Conservation (phyloP, 2,888 invertebrate species). For the Desoria tigrina region DNA sequence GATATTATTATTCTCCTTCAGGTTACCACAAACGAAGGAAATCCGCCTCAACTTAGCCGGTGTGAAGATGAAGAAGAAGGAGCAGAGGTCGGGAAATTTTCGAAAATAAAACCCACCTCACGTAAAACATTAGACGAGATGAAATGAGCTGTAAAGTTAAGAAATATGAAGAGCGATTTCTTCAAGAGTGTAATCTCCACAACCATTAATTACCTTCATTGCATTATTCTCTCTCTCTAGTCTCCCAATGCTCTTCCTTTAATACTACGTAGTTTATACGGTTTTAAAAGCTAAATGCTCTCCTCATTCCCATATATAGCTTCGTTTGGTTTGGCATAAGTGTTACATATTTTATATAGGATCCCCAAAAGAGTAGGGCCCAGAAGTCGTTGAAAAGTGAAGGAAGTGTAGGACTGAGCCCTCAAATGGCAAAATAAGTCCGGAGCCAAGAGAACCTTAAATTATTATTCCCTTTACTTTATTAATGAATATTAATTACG, state of each 20-base stretch:
- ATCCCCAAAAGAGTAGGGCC: too few species aligned
- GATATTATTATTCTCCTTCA: too few species aligned
- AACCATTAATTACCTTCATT: slow-evolving; percentile 37
- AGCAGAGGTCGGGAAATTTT: background rate
- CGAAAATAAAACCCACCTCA: slow-evolving; percentile 42
- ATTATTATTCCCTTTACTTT: background rate
- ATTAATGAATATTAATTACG: slow-evolving; percentile 9
- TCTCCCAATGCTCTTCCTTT: too few species aligned
- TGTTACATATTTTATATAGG: too few species aligned
- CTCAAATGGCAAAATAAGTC: background rate
- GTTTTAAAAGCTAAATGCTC: too few species aligned
- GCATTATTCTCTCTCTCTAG: background rate
- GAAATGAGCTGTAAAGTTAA: slow-evolving; percentile 48
- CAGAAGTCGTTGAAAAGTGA: too few species aligned
- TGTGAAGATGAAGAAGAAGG: background rate
- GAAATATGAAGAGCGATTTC: slow-evolving; percentile 42
- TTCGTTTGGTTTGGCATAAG: too few species aligned
- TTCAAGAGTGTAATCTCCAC: slow-evolving; percentile 19
- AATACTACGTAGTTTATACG: too few species aligned
- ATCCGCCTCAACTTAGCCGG: background rate
- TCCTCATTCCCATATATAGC: too few species aligned
- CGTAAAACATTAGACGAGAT: slow-evolving; percentile 45
- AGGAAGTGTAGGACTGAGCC: too few species aligned
- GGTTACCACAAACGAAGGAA: background rate
- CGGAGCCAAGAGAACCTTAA: background rate